Percentiles rank a stretch among this genome's conserved stretches.
Conservation (phyloP, 30 jellyfish, hydroid and myxozoan species). For the Pseudorhiza aurosa region DNA sequence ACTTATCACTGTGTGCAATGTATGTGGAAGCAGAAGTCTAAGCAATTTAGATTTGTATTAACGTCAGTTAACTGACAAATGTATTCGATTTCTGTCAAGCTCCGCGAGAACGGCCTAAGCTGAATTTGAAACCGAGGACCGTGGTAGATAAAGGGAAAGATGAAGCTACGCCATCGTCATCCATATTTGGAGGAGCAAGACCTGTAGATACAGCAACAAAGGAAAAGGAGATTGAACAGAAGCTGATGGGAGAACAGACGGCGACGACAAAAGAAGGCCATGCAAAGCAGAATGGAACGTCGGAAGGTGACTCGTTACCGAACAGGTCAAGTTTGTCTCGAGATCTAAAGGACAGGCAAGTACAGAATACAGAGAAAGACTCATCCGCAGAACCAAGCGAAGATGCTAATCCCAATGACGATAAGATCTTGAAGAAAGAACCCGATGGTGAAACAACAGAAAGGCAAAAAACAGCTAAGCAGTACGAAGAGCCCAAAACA, state of each 20-base stretch:
- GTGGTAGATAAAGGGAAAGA: constrained; percentile 35
- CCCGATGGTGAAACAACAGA: background rate
- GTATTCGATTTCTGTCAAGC: constrained; percentile 8
- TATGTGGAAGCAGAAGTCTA: too few relatives aligned
- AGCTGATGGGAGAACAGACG: constrained; percentile 16
- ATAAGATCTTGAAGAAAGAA: background rate
- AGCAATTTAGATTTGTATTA: too few relatives aligned
- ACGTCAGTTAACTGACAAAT: too few relatives aligned
- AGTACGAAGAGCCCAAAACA: constrained; percentile 64
- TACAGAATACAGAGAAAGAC: background rate
- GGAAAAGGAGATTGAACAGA: constrained; percentile 85
- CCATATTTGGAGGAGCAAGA: constrained; percentile 97
- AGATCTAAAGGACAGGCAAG: background rate
- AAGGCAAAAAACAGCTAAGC: background rate
- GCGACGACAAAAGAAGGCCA: constrained; percentile 17
- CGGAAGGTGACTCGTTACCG: background rate
- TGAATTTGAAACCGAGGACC: constrained; percentile 84
- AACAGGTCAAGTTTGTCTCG: background rate
- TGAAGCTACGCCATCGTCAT: constrained; percentile 31
- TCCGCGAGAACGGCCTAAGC: constrained; percentile 86
- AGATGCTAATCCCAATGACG: background rate
- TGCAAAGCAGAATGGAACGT: background rate
- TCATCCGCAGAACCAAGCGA: background rate
- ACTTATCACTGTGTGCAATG: too few relatives aligned
- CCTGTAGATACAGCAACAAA: constrained; percentile 96